A percentile compares a stretch with the other conserved stretches of the same genome.
Conservation (phyloP, 1,140 invertebrate species). For the Brachystomella parvula region DNA sequence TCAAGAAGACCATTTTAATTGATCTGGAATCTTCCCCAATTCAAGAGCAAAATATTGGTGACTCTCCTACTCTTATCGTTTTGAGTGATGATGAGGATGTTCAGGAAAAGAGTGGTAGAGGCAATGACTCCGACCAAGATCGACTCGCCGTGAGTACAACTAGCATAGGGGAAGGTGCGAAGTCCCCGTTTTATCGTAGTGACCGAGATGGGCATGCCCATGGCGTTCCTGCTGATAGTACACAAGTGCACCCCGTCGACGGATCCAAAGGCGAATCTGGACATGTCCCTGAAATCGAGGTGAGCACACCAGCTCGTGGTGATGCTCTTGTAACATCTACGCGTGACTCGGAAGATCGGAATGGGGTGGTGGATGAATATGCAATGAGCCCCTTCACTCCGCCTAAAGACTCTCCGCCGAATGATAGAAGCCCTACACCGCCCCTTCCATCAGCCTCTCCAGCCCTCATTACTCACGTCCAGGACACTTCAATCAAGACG, state of each 20-base stretch:
- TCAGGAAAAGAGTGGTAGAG: neutral
- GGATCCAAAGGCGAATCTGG: neutral
- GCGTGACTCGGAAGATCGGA: constrained; percentile 20
- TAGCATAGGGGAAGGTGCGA: neutral
- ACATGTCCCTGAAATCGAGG: neutral
- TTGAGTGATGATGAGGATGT: constrained; percentile 31
- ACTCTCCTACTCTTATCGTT: constrained; percentile 21
- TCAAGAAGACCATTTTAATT: constrained; percentile 31
- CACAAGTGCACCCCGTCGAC: constrained; percentile 17
- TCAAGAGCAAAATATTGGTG: constrained; percentile 29
- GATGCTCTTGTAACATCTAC: constrained; percentile 33
- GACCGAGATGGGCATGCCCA: neutral
- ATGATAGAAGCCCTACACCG: constrained; percentile 6
- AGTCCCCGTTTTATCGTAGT: neutral
- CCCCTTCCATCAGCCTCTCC: constrained; percentile 33
- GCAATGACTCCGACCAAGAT: constrained; percentile 11
- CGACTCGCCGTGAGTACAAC: constrained; percentile 4
- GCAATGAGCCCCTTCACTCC: neutral
- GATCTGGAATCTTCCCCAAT: constrained; percentile 32
- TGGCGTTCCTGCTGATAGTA: constrained; percentile 31
- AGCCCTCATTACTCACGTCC: constrained; percentile 28
- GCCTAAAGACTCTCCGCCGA: neutral
- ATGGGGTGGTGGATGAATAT: neutral
- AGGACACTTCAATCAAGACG: constrained; percentile 11
- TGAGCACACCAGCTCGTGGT: constrained; percentile 17